Base-by-base conservation (phyloP, 1,140 invertebrate species). In the Probaryconus sp. region DNA sequence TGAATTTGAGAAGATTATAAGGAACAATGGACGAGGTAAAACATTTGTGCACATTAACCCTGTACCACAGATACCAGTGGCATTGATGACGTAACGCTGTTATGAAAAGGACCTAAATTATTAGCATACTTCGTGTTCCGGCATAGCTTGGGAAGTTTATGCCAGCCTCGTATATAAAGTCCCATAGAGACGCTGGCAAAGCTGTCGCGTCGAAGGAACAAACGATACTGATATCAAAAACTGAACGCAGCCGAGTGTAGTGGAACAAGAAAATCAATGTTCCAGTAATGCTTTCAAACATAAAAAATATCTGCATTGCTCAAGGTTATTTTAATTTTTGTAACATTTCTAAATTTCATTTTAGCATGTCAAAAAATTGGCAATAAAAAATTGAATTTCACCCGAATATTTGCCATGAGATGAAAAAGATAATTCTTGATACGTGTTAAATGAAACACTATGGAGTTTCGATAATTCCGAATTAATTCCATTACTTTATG, bases 121-220 rank as follows among this genome's bases (percentile, higher is more conserved):
- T 82, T 79, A 83, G 77, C 81, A 81, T 81, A 82, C 71, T 77
- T 69, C 83, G 83, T 84, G 83, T 79, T 78, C 50, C 17, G 48
- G 83, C 83, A 84, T 85, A 80, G 68, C 73, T 10, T 43, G 33
- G 16, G 51, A 73, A 80, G 79, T 83, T 84, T 85, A 81, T 79
- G 69, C n/a, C 33, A 31, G 20, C 16, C 50, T 47, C 42, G 42
- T 58, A 60, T 20, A 70, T 79, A 71, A 63, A 71, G 45, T 56
- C 48, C 43, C 47, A 51, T 61, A 61, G 24, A 67, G 63, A 58
- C 61, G 47, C 53, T n/a, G n/a, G 43, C 38, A 60, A 63, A 65
- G 47, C 53, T 61, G 58, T 78, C 55, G 61, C 45, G 24, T 33
- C 17, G 64, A 68, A 68, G 40, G 58, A 68, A 75, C 71, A 72